Evolutionary conservation across 2,797 vertebrate genomes (phyloP), one percentile per base, ranked within the genome.

Genomic region (Poecilia velifera): DNA sequence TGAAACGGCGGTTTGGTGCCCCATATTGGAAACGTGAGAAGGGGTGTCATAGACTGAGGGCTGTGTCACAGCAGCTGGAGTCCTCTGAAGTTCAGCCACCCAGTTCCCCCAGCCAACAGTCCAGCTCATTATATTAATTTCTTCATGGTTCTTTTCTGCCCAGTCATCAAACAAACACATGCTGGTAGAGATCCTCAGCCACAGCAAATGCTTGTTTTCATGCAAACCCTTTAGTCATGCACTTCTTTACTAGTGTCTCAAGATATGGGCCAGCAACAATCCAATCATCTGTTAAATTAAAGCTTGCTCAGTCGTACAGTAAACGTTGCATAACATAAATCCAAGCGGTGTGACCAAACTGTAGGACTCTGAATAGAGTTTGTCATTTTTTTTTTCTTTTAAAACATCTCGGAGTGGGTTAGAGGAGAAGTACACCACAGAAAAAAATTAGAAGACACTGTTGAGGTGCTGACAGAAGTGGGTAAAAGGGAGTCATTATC

Each of bases 1-100:
- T 92, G 90, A 93, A 94, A 85, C 87, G 79, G 86, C 6, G 76
- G 90, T 91, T 91, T 87, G 84, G 86, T 86, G 84, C 90, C 86
- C 87, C 87, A 85, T 93, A 93, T 94, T 94, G 91, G 90, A 92
- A 93, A 93, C 92, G 88, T 93, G 93, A 90, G 89, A 79, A 80
- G 84, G 84, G 82, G 89, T 86, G 89, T 89, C 90, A 87, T 14
- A 87, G 80, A 86, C 78, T 78, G 81, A 84, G 72, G 25, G 76
- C 79, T 34, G 57, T 82, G 86, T 91, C 87, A 91, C 70, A 80
- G 85, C 87, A 92, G 76, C 81, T 6, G 70, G 85, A 89, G 86
- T 90, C 80, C 77, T 84, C 74, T 85, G 49, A 45, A 82, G 91
- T 84, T 90, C 83, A 90, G 55, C n/a, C 6, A 62, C 36, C n/a